Conservation (phyloP, 2,797 vertebrate genomes). For the Orientallactaga sibirica region DNA sequence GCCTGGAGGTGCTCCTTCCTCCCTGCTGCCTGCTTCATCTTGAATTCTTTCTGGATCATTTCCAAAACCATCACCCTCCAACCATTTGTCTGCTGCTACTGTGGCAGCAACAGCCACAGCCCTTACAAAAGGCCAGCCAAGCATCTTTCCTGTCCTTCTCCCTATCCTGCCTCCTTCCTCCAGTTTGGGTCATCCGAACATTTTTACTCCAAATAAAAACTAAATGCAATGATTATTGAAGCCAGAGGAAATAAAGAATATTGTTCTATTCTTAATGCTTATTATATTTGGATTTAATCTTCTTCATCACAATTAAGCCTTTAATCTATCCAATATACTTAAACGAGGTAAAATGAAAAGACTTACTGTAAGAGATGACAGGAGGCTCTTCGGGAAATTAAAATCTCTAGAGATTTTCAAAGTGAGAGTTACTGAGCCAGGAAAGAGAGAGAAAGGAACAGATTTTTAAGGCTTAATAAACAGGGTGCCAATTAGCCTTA, state of each 20-base stretch:
- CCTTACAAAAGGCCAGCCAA: slow-evolving; percentile 63
- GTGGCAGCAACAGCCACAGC: not conserved
- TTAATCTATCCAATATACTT: slow-evolving; percentile 81
- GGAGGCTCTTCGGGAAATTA: slow-evolving; percentile 82
- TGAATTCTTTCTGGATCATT: slow-evolving; percentile 41
- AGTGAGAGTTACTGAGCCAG: slow-evolving; percentile 77
- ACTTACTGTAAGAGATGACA: slow-evolving; percentile 83
- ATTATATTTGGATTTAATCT: slow-evolving; percentile 82
- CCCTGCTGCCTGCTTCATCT: slow-evolving; percentile 61
- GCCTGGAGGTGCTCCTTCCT: slow-evolving; percentile 54
- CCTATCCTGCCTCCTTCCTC: slow-evolving; percentile 1
- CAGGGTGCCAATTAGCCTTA: slow-evolving; percentile 74
- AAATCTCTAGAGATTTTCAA: slow-evolving; percentile 80
- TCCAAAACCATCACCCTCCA: slow-evolving; percentile 66
- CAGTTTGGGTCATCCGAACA: slow-evolving; percentile 63
- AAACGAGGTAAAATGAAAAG: slow-evolving; percentile 81
- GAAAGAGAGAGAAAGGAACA: slow-evolving; percentile 75
- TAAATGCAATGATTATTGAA: slow-evolving; percentile 71
- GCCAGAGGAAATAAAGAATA: slow-evolving; percentile 77
- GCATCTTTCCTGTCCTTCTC: slow-evolving; percentile 52
- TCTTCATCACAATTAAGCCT: slow-evolving; percentile 81
- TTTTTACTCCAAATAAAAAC: slow-evolving; percentile 61
- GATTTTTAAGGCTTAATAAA: slow-evolving; percentile 77
- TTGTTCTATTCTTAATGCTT: slow-evolving; percentile 77
- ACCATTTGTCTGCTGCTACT: slow-evolving; percentile 58